Evolutionary conservation across 2,888 invertebrate genomes (phyloP), one percentile per base, ranked within the genome.

Genomic region (Morinoia aosen): DNA sequence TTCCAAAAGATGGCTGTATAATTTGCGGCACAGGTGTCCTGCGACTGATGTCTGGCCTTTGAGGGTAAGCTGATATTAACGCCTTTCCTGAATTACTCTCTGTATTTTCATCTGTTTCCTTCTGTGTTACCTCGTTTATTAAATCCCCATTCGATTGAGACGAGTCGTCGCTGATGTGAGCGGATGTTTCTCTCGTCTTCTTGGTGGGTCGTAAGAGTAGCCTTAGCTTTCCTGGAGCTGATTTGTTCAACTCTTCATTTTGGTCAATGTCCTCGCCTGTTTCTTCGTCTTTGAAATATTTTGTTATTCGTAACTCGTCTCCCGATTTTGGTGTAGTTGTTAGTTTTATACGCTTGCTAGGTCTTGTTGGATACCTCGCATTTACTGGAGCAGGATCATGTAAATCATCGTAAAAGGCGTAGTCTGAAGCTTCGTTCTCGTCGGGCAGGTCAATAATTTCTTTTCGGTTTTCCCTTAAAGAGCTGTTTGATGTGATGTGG

Each of bases 321-420:
- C 39, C 39, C 14, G 39, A 39, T 90, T 90, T 14, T 90, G 90
- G 48, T 48, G 48, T 40, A 12, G 90, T 39, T 39, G 11, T 90
- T 19, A 40, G 16, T 33, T 40, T 39, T 90, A 19, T 90, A 39
- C 33, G 12, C 48, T 57, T 93, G n/a, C n/a, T 93, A 10, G 57
- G 58, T 33, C 48, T 93, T 5, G 93, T 93, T 56, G 93, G 39
- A 10, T 57, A 93, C 19, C 93, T 56, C n/a, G 93, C 48, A 57
- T 33, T 56, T 12, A 56, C 57, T 93, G 93, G 93, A 19, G 91
- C 91, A 48, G 91, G 91, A 91, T 93, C 93, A 57, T 93, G 19
- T 4, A 57, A 57, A 12, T 93, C 93, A 33, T 93, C 93, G 93
- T 93, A 93, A 33, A 12, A 33, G 16, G 16, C 11, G 57, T 93